Evolutionary conservation across 2,113 vertebrate genomes (phyloP), one percentile per base, ranked within the genome.

Genomic region (Salvelinus alpinus): DNA sequence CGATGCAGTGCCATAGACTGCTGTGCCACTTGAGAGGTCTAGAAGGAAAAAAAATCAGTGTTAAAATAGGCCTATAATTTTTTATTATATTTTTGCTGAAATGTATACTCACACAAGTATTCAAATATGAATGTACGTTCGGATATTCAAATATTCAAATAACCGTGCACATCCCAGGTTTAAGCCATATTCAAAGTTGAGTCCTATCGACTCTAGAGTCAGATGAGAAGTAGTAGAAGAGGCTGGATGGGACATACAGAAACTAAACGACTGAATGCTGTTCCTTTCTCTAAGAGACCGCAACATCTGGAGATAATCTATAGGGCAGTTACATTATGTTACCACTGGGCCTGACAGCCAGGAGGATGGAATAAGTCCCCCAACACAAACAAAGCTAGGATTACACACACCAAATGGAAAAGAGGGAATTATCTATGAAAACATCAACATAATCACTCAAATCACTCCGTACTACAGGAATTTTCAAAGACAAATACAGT

Each of bases 261-360:
- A 20, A 62, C n/a, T 24, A 22, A 22, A 47, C 31, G 9, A 60
- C 18, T 14, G 3, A 29, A 60, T 54, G 64, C 24, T 66, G 69
- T 83, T 78, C 79, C 71, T 59, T 76, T 80, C 57, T 76, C 81
- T 81, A 66, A 71, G 72, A 78, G 34, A 70, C 76, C 38, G 68
- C 78, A 73, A 87, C 90, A 92, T 92, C 90, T 93, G 92, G 89
- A 88, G 83, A 67, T 77, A 73, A 90, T 91, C 83, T 87, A 13
- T 72, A 57, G 80, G 79, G 85, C 77, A 84, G 60, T 79, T 77
- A 77, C 64, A 68, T 68, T 72, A 85, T 82, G 75, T 77, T 84
- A 81, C 59, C 78, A 76, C 68, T 83, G 80, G 64, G 73, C 80
- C 80, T 83, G 77, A 83, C 83, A 85, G 86, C 74, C 51, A 75